phyloP scores from a whole-genome alignment of 2,888 invertebrate genomes.

The Calameuta filiformis region DNA sequence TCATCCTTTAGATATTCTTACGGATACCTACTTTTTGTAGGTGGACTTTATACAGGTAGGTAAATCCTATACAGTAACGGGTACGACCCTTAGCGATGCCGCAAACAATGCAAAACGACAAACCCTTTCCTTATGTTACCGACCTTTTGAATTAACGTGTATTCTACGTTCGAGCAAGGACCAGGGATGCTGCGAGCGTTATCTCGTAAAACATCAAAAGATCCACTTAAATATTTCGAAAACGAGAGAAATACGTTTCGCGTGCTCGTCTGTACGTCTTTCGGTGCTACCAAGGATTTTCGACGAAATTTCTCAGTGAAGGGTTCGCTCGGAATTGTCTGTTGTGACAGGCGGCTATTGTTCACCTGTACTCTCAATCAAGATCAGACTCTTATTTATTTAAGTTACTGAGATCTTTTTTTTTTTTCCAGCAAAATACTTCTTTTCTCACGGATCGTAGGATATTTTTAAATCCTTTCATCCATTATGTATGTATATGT shows the following conservation, averaged over 20 bases:
- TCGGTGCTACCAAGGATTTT: slow-evolving; percentile 5
- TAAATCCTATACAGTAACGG: too few relatives aligned
- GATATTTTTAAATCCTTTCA: too few relatives aligned
- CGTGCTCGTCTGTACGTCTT: slow-evolving; percentile 6
- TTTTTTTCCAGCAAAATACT: too few relatives aligned
- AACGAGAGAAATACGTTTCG: slow-evolving; percentile 34
- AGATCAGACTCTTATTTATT: slow-evolving; percentile 23
- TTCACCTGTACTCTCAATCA: too few relatives aligned
- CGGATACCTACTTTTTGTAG: too few relatives aligned
- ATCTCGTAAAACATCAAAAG: slow-evolving; percentile 54
- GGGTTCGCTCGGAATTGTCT: slow-evolving; percentile 1
- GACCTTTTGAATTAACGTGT: slow-evolving; percentile 24
- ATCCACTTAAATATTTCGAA: slow-evolving; percentile 60
- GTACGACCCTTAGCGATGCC: too few relatives aligned
- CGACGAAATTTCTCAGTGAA: too few relatives aligned
- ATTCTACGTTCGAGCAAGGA: background rate
- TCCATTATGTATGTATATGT: slow-evolving; percentile 25
- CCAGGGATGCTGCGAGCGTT: slow-evolving; percentile 26
- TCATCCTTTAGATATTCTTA: too few relatives aligned
- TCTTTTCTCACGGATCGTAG: too few relatives aligned
- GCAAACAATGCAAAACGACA: too few relatives aligned
- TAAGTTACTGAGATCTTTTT: slow-evolving; percentile 24
- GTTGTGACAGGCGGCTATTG: slow-evolving; percentile 44
- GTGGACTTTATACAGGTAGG: background rate
- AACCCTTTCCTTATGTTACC: slow-evolving; percentile 26